A percentile compares a stretch with the other conserved stretches of the same genome.
Evolutionary conservation across 2,888 invertebrate species (phyloP).

Genomic region (Cyclophora albipunctata): DNA sequence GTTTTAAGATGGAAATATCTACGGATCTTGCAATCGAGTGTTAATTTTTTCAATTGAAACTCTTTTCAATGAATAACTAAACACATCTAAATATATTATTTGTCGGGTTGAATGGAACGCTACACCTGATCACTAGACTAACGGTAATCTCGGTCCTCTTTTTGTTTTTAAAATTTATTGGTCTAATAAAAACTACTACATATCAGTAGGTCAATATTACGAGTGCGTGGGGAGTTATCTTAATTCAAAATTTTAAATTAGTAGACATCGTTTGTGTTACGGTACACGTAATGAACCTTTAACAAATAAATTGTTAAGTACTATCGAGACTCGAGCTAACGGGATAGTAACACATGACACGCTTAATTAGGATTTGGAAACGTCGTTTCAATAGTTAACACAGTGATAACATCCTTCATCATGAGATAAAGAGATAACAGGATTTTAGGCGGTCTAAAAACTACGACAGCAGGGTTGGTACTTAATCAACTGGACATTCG

Average conservation of each 20-base stretch:
- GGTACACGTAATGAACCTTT: neutral
- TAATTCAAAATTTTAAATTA: conserved; percentile 19
- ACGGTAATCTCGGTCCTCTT: conserved; percentile 36
- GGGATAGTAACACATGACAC: too few species aligned
- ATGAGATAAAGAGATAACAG: neutral
- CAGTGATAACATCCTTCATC: too few species aligned
- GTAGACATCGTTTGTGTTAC: conserved; percentile 14
- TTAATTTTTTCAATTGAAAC: conserved; percentile 9
- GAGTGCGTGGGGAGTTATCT: conserved; percentile 23
- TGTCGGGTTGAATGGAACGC: conserved; percentile 10
- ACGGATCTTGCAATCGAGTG: conserved; percentile 8
- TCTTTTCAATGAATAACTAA: conserved; percentile 1
- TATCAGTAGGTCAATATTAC: conserved; percentile 25
- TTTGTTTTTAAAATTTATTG: conserved; percentile 38
- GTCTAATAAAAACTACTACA: conserved; percentile 29
- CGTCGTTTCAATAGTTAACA: too few species aligned
- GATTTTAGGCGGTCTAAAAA: too few species aligned
- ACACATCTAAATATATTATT: neutral
- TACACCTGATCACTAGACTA: conserved; percentile 35
- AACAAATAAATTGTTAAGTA: too few species aligned
- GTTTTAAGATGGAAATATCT: conserved; percentile 14
- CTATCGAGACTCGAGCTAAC: too few species aligned
- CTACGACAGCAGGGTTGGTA: too few species aligned
- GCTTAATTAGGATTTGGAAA: too few species aligned
- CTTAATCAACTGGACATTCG: too few species aligned